Evolutionary conservation across 1,140 invertebrate genomes (phyloP), one percentile per base, ranked within the genome.

Genomic region (Drosophila miranda): DNA sequence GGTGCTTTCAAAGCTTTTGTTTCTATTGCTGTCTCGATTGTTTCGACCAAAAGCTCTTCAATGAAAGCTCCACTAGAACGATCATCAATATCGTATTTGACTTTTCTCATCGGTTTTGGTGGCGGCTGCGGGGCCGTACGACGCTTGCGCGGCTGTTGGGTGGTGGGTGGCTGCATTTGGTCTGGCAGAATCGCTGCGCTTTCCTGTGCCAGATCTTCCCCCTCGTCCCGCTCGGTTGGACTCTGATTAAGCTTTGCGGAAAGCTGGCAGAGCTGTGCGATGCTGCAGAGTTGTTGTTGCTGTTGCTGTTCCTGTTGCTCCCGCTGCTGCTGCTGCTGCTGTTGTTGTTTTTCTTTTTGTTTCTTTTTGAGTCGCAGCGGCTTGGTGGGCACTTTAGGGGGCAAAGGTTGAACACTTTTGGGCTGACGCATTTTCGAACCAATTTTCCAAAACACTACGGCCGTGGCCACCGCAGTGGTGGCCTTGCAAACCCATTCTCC

Each of bases 131-230:
- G 59, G 11, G 70, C 70, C 3, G 55, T 19, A 2, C 60, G 60
- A 28, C 61, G 43, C 28, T 74, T 74, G 8, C 70, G 50, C 13
- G 72, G 70, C 13, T 75, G 71, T 21, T 42, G 69, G 23, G 51
- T 38, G 13, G 51, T 60, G n/a, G 52, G 56, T 5, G 14, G 2
- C 16, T 11, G 49, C 0, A 11, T 19, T 13, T 44, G 30, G 6
- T 23, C 16, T 2, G 19, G 13, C 8, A 68, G n/a, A 19, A 68
- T 68, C 11, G 30, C 43, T 13, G 26, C 7, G 19, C 19, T 19
- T n/a, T 53, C 44, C 6, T 34, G 51, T 16, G 14, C 11, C 1
- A 1, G 14, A 34, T 38, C n/a, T 3, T 48, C 6, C 23, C 8
- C 6, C 8, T 21, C 41, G 7, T 34, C 30, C 19, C 50, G 5